A percentile compares a stretch with the other conserved stretches of the same genome.
phyloP scores from a whole-genome alignment of 2,797 vertebrate genomes.

The Cyprinella venusta region DNA sequence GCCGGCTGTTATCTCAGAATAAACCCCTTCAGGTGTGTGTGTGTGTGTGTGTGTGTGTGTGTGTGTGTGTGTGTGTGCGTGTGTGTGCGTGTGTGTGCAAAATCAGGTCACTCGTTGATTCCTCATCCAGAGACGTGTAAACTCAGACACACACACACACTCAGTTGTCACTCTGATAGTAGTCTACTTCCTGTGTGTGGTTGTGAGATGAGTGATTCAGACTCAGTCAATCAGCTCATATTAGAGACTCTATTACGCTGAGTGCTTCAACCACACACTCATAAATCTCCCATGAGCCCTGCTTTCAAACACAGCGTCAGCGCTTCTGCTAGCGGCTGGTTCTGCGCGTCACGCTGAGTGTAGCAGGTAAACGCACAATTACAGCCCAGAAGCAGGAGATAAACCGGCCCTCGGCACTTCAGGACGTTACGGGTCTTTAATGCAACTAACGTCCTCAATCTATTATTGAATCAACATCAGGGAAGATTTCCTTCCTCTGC shows the following conservation, averaged over 20 bases:
- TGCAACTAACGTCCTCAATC: not conserved
- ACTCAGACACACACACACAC: slow-evolving; percentile 4
- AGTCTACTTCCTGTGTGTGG: not conserved
- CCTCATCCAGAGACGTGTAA: no score
- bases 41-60: no score
- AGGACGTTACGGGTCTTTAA: not conserved
- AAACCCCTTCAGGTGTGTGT: no score
- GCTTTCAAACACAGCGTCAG: not conserved
- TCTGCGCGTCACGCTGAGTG: not conserved
- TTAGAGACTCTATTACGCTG: slow-evolving; percentile 31
- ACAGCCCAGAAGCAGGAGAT: not conserved
- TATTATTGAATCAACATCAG: not conserved
- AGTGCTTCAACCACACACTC: slow-evolving; percentile 12
- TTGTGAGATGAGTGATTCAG: slow-evolving; percentile 6
- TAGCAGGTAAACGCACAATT: not conserved
- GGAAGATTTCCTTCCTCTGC: not conserved
- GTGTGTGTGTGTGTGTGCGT: no score
- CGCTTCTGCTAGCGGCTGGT: not conserved
- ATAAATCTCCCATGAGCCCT: slow-evolving; percentile 36
- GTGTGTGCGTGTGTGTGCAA: no score
- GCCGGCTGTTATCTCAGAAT: no score
- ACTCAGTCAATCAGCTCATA: slow-evolving; percentile 33
- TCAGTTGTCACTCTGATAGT: not conserved
- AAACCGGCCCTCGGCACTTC: not conserved
- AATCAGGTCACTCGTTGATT: no score